A percentile compares a stretch with the other conserved stretches of the same genome.
Conservation (phyloP, 2,113 vertebrate species). For the Strix uralensis region DNA sequence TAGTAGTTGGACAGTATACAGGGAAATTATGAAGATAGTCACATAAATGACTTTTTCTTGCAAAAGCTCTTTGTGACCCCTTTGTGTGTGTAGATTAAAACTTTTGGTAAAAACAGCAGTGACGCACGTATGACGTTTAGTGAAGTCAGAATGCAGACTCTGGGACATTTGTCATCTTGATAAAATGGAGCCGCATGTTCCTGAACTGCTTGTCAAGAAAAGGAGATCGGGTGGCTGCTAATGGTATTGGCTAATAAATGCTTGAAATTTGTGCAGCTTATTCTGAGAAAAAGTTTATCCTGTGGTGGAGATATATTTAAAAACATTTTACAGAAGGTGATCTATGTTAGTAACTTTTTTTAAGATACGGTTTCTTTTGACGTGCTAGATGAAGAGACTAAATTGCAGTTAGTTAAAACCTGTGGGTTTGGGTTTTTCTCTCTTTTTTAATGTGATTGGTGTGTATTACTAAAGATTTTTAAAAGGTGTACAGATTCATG, state of each 20-base stretch:
- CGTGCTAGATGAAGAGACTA: background rate
- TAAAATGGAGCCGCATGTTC: background rate
- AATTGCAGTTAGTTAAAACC: background rate
- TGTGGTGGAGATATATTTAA: background rate
- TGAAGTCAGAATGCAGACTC: background rate
- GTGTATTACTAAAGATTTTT: background rate
- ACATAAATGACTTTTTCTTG: background rate
- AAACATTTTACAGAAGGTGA: background rate
- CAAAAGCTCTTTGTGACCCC: background rate
- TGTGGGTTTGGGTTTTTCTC: too few species aligned
- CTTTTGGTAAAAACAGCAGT: background rate
- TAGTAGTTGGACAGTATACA: background rate
- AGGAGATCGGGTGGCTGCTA: background rate
- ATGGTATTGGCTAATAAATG: background rate
- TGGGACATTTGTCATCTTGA: background rate
- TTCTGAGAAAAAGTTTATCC: background rate
- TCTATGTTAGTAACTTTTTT: background rate
- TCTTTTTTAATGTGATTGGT: background rate
- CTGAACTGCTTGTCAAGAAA: background rate
- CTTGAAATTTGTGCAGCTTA: background rate
- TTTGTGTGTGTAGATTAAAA: background rate
- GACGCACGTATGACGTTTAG: fast-evolving
- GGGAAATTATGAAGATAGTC: background rate
- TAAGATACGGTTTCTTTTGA: background rate
- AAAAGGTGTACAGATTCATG: background rate